phyloP scores from a whole-genome alignment of 2,888 invertebrate species.

The Diarsia mendica region DNA sequence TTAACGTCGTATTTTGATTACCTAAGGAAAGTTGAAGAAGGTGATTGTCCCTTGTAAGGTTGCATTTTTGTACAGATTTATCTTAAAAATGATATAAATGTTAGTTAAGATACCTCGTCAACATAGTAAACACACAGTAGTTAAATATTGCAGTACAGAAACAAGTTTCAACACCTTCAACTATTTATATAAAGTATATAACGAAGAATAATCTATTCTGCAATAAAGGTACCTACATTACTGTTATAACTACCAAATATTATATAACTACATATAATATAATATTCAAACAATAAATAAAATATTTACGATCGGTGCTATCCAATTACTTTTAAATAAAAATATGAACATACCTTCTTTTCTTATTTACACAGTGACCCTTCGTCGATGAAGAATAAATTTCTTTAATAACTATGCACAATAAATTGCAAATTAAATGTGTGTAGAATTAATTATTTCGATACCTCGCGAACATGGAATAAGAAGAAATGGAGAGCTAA shows the following conservation, averaged over 20 bases:
- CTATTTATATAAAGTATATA: neutral
- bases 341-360: conserved; percentile 16
- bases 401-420: conserved; percentile 39
- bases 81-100: neutral
- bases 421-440: conserved; percentile 58
- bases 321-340: conserved; percentile 1
- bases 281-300: neutral
- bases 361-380: conserved; percentile 26
- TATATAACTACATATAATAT: no score
- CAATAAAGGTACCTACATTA: neutral
- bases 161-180: neutral
- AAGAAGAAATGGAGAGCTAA: conserved; percentile 21
- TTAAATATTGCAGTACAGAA: neutral
- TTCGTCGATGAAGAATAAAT: conserved; percentile 37
- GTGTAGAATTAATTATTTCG: conserved; percentile 53
- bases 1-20: conserved; percentile 23
- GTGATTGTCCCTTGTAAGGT: neutral
- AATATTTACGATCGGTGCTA: neutral
- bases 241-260: neutral
- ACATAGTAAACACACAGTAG: neutral
- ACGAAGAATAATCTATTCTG: neutral
- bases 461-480: conserved; percentile 23
- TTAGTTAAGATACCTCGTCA: neutral
- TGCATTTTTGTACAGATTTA: neutral
- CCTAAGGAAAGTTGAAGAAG: neutral